Base-by-base conservation (phyloP, 92 coral and sea anemone species). In the Nematostella vectensis region DNA sequence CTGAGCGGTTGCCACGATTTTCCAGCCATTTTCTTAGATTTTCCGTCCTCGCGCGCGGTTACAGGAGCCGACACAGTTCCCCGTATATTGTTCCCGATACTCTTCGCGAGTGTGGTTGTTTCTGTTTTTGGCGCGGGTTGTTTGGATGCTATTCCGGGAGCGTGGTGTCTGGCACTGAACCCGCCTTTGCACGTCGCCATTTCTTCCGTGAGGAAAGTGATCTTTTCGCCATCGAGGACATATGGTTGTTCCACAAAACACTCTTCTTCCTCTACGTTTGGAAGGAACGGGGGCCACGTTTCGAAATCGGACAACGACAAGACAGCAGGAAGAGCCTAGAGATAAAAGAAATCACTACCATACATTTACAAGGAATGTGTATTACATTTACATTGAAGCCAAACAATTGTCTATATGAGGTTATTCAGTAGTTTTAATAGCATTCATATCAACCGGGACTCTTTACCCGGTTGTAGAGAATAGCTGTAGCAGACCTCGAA, bases 1-100 rank as follows among this genome's bases (percentile, higher is more conserved):
- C 96, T 89, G 0, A 89, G 68, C 3, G 96, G 95, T 47, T 89
- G 89, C 96, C 96, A 89, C 1, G 38, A 26, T 25, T 58, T 80
- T 3, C 44, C 74, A 30, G 30, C 54, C 31, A 47, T 56, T 57
- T 60, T 72, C 29, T 54, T 75, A 13, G 47, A 69, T 8, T 50
- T 66, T 28, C 79, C 63, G 58, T 70, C 66, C 15, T 74, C 69
- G 44, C 63, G 69, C 19, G 76, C 59, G 29, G 75, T 69, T 16
- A 72, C 50, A 19, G 81, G 89, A 38, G 88, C 89, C 25, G 96
- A 89, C 27, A 74, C 53, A 53, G 67, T 53, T 20, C 63, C 71
- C 44, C 88, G 73, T 17, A 79, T 43, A 30, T 73, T 49, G 44
- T 33, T 16, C 51, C 38, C 36, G 16, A 25, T 15, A 15, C 13